A percentile compares a stretch with the other conserved stretches of the same genome.
Evolutionary conservation across 2,888 invertebrate species (phyloP).

Genomic region (Cybosia mesomella): DNA sequence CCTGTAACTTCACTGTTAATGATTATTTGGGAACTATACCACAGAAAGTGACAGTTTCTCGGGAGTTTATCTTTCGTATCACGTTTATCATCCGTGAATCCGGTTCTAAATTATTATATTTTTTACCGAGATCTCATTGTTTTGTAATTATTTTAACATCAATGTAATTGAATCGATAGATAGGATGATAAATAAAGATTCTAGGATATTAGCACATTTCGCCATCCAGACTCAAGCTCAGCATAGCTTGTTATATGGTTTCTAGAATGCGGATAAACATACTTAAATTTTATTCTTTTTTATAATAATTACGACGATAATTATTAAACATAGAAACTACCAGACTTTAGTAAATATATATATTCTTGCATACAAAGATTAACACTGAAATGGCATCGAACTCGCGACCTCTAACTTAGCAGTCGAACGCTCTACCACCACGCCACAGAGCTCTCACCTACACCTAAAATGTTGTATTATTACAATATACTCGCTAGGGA

Average conservation of each 20-base stretch:
- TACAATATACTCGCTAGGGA: conserved; percentile 42
- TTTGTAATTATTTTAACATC: not conserved
- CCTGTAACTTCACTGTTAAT: conserved; percentile 72
- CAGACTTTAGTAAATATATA: no score
- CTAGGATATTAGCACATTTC: no score
- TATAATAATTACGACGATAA: no score
- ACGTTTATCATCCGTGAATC: conserved; percentile 6
- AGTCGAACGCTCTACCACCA: not conserved
- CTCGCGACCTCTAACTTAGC: not conserved
- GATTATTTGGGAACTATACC: conserved; percentile 61
- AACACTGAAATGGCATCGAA: not conserved
- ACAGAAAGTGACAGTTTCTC: conserved; percentile 35
- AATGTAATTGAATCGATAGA: not conserved
- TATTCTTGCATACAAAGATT: not conserved
- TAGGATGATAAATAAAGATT: not conserved
- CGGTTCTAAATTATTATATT: not conserved
- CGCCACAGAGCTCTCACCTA: not conserved
- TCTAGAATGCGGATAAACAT: no score
- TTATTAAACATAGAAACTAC: no score
- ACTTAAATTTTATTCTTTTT: no score
- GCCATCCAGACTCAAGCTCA: no score
- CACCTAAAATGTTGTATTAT: conserved; percentile 5
- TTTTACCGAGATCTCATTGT: not conserved
- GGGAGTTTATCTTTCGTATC: conserved; percentile 15
- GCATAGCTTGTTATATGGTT: no score